Evolutionary conservation across 2,797 vertebrate genomes (phyloP).

Genomic region (Gymnopithys bicolor): DNA sequence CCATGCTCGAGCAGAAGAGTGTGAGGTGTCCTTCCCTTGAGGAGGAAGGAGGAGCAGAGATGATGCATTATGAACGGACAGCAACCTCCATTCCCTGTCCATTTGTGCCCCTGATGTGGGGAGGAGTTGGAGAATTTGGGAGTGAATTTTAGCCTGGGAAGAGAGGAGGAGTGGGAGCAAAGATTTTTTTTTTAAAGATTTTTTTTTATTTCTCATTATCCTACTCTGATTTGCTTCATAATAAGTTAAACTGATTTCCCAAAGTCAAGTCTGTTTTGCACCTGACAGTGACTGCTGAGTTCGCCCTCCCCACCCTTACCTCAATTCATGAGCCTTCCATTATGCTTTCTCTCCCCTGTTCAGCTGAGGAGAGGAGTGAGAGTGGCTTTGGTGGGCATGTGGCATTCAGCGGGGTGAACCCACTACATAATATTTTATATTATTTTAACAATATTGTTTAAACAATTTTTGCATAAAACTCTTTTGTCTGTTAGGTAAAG

Average conservation of each 20-base stretch:
- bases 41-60: not conserved
- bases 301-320: not conserved
- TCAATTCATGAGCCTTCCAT: not conserved
- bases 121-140: not conserved
- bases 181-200: not conserved
- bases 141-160: not conserved
- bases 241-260: not conserved
- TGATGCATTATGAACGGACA: no score
- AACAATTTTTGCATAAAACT: not conserved
- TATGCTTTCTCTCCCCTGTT: not conserved
- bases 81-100: not conserved
- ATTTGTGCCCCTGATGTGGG: not conserved
- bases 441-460: not conserved
- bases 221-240: not conserved
- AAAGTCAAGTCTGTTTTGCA: not conserved
- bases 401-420: not conserved
- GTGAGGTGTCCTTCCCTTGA: not conserved
- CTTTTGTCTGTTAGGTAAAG: not conserved
- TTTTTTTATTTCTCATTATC: not conserved
- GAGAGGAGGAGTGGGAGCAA: not conserved
- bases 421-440: not conserved
- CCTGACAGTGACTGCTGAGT: not conserved
- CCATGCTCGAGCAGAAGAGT: not conserved
- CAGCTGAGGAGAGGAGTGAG: not conserved
- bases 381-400: not conserved